Base-by-base conservation (phyloP, 2,113 vertebrate species). In the Hoplias malabaricus region DNA sequence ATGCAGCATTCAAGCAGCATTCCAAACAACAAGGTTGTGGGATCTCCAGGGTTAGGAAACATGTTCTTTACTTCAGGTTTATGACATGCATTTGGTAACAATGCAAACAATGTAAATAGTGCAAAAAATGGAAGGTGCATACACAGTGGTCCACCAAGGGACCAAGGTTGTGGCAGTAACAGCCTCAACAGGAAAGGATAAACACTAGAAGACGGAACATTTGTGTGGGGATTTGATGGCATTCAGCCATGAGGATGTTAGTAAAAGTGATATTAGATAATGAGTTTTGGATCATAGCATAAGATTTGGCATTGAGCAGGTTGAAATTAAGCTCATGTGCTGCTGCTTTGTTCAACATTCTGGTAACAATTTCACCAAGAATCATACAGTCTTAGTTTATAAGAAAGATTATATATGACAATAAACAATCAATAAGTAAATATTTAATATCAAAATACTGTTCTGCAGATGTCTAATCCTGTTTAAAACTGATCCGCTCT, bases 21-120 rank as follows among this genome's bases (percentile, higher is more conserved):
- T 73, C n/a, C 21, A 21, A 40, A 78, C 61, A 69, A 62, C 57
- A 75, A 73, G 75, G 54, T 33, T 54, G 42, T n/a, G 54, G 1
- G 23, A n/a, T 42, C 40, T 21, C 29, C 42, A 31, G 67, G 43
- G 67, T 50, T 48, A 46, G 43, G 2, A 29, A 14, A 21, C 5
- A 25, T 16, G 25, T 29, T 16, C 21, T 46, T 31, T 46, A 48
- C 43, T 9, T 27, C 9, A n/a, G 43, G 16, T 4, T 9, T 31
- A 38, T 21, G 29, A 25, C 0, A 27, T 10, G 42, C 42, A 69
- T 31, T 69, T 16, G 42, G 23, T 48, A 34, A 34, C 29, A 62
- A 31, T 62, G 42, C 40, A 69, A 34, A 34, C 29, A 62, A 31
- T 62, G n/a, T 9, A 16, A 29, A 31, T n/a, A 8, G 9, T 11